Evolutionary conservation across 2,888 invertebrate species (phyloP).

Genomic region (Psococerastis gibbosa): DNA sequence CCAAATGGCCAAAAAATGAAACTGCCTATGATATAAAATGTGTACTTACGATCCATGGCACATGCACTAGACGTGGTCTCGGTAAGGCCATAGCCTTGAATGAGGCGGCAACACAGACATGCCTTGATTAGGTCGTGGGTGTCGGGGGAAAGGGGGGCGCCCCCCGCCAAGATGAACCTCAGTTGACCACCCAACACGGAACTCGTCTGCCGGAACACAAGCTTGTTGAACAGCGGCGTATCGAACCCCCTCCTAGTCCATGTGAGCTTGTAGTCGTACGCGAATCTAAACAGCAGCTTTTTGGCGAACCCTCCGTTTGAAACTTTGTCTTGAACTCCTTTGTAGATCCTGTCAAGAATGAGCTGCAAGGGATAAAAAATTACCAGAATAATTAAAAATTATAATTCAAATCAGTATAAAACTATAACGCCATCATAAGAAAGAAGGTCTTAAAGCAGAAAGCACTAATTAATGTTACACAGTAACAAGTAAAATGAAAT

Average conservation of each 20-base stretch:
- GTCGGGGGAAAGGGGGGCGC: slow-evolving; percentile 88
- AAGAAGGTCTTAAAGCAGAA: too few species aligned
- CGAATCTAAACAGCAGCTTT: slow-evolving; percentile 79
- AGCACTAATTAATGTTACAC: too few species aligned
- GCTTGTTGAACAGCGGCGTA: slow-evolving; percentile 54
- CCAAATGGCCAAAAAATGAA: too few species aligned
- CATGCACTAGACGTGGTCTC: slow-evolving; percentile 91
- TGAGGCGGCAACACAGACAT: slow-evolving; percentile 75
- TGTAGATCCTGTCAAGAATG: slow-evolving; percentile 93
- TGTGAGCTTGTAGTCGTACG: slow-evolving; percentile 77
- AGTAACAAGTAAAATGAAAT: too few species aligned
- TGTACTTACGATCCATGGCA: slow-evolving; percentile 53
- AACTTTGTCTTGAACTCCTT: slow-evolving; percentile 90
- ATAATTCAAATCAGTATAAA: too few species aligned
- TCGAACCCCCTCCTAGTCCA: slow-evolving; percentile 69
- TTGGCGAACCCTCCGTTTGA: slow-evolving; percentile 58
- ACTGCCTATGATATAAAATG: too few species aligned
- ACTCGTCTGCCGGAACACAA: slow-evolving; percentile 39
- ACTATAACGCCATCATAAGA: too few species aligned
- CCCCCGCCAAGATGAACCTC: slow-evolving; percentile 76
- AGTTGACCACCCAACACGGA: slow-evolving; percentile 75
- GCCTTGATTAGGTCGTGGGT: slow-evolving; percentile 87
- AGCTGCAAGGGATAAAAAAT: too few species aligned
- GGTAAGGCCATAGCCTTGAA: slow-evolving; percentile 92
- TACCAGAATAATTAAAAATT: too few species aligned